phyloP scores from a whole-genome alignment of 2,113 vertebrate species.

The Proteles cristata region DNA sequence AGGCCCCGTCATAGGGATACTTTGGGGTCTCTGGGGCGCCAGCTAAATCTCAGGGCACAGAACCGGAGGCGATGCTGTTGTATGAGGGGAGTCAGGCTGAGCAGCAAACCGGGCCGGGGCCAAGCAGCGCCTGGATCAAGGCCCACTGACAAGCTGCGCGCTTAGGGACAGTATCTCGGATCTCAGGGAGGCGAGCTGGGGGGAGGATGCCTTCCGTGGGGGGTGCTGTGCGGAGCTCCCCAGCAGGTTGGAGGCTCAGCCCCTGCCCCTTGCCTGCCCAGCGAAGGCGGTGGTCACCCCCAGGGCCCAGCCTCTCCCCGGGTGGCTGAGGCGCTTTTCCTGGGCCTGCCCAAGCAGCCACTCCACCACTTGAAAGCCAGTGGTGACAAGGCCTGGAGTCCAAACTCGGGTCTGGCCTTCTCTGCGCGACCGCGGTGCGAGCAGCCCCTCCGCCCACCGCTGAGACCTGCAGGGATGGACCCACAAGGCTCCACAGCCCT shows the following conservation, averaged over 20 bases:
- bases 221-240: neutral
- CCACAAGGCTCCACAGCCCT: neutral
- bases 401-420: accelerated
- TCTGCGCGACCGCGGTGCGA: accelerated
- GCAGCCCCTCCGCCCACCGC: neutral
- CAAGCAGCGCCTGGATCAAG: too few relatives aligned
- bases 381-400: too few relatives aligned
- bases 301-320: neutral
- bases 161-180: neutral
- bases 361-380: too few relatives aligned
- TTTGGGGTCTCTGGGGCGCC: neutral
- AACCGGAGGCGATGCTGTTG: too few relatives aligned
- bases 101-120: neutral
- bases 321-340: neutral
- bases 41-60: neutral
- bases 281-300: neutral
- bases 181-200: neutral
- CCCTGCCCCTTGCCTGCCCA: neutral
- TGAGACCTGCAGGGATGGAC: too few relatives aligned
- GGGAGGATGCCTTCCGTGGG: too few relatives aligned
- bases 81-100: neutral
- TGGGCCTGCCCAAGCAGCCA: too few relatives aligned
- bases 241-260: neutral
- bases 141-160: neutral
- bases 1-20: too few relatives aligned